Conservation (phyloP, 1,140 invertebrate species). For the Apolygus lucorum region DNA sequence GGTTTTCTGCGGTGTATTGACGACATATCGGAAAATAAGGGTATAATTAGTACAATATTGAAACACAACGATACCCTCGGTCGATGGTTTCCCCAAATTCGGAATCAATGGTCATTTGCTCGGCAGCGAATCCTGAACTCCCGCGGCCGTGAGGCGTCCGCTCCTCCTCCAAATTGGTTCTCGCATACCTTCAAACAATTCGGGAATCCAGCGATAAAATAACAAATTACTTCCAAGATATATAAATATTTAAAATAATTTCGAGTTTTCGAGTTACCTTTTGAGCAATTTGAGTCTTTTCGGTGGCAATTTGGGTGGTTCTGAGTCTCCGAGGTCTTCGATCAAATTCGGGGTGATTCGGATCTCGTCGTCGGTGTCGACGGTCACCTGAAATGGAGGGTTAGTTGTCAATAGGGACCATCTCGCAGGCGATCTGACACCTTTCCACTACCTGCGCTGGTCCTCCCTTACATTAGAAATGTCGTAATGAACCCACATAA, state of each 20-base stretch:
- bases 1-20: too few relatives aligned
- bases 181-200: constrained; percentile 30
- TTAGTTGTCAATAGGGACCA: too few relatives aligned
- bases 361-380: constrained; percentile 26
- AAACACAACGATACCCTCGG: background rate
- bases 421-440: too few relatives aligned
- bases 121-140: constrained; percentile 35
- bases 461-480: too few relatives aligned
- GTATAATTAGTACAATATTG: too few relatives aligned
- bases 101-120: constrained; percentile 36
- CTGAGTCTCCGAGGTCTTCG: constrained; percentile 26
- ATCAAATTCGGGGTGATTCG: constrained; percentile 6
- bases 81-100: constrained; percentile 32
- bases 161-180: constrained; percentile 35
- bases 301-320: constrained; percentile 25
- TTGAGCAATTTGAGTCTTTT: constrained; percentile 33
- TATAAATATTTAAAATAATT: too few relatives aligned
- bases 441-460: too few relatives aligned
- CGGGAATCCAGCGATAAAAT: too few relatives aligned
- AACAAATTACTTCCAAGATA: too few relatives aligned
- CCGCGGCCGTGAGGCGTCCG: constrained; percentile 31
- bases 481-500: too few relatives aligned
- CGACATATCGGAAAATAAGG: too few relatives aligned
- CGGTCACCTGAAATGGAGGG: constrained; percentile 18
- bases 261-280: too few relatives aligned